Base-by-base conservation (phyloP, 2,797 vertebrate species). In the Acanthornis magna region DNA sequence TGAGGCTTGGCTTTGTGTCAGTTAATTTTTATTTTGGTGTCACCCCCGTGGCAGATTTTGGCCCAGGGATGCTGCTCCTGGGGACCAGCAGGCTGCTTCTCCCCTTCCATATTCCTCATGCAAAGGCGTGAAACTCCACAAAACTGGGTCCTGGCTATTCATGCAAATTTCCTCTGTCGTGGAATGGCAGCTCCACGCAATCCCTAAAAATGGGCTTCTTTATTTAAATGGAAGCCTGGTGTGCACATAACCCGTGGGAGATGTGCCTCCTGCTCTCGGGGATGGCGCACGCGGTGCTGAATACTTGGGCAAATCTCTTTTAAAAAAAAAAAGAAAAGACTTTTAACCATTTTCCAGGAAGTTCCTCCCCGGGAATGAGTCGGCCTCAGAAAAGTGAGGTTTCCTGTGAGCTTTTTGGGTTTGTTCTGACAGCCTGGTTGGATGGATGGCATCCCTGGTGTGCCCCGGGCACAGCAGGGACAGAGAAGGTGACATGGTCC, bases 131-230 rank as follows among this genome's bases (percentile, higher is more conserved):
- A 88, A 80, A 54, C 5, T 45, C 47, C 32, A 14, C 13, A 77
- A 79, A 58, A 70, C 2, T 32, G 14, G 4, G 26, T 53, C 32
- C 71, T 2, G 1, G 3, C 3, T 50, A 43, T 48, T 55, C 14
- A 67, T 16, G 19, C 11, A 78, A 30, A 17, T 65, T 75, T 62
- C 66, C 43, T 26, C 22, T 63, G 7, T 29, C 0, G 0, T 30
- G 5, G 30, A 32, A 50, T 16, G 14, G 30, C 1, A 2, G 9
- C 27, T 73, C 18, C n/a, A 54, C 0, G 0, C 1, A 29, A 16
- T 38, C 65, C 9, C 23, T 81, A 47, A 81, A 32, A 42, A 40
- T 3, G 1, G 2, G 10, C 8, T 68, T 60, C 8, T 81, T 62
- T 47, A 20, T 67, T 38, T 51, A 50, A 68, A 54, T 27, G 10